Percentiles rank a stretch among this genome's conserved stretches.
Evolutionary conservation across 2,113 vertebrate genomes (phyloP).

Genomic region (Prinia subflava): DNA sequence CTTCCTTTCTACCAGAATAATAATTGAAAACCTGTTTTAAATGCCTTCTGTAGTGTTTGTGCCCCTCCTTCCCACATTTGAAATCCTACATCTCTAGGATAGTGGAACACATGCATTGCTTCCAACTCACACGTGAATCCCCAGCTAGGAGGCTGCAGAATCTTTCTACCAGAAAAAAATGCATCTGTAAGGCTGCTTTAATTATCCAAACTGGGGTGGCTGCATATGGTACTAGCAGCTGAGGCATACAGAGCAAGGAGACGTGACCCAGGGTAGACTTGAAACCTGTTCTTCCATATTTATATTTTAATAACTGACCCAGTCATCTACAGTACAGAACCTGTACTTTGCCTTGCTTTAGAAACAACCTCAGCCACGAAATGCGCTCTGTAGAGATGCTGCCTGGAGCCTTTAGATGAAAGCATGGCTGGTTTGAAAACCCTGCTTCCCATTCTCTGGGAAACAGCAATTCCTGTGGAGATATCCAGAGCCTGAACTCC

Average conservation of each 20-base stretch:
- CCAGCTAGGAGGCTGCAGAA: neutral
- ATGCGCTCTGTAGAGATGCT: neutral
- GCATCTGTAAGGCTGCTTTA: neutral
- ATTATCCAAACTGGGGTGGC: neutral
- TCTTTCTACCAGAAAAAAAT: neutral
- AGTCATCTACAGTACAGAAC: accelerated
- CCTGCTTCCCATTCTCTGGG: neutral
- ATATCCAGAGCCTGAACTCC: neutral
- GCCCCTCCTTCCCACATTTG: neutral
- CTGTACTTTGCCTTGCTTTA: neutral
- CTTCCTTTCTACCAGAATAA: neutral
- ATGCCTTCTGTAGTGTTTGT: neutral
- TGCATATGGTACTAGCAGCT: neutral
- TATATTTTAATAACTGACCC: neutral
- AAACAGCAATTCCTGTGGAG: neutral
- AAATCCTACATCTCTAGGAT: neutral
- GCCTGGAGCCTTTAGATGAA: neutral
- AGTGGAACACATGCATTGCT: neutral
- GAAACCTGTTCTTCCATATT: neutral
- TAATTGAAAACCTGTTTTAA: neutral
- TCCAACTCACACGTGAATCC: neutral
- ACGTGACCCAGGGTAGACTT: neutral
- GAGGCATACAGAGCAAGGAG: neutral
- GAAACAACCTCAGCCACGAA: neutral
- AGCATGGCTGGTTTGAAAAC: neutral